A percentile compares a stretch with the other conserved stretches of the same genome.
Conservation (phyloP, 92 coral and sea anemone genomes). For the Palythoa grandis region DNA sequence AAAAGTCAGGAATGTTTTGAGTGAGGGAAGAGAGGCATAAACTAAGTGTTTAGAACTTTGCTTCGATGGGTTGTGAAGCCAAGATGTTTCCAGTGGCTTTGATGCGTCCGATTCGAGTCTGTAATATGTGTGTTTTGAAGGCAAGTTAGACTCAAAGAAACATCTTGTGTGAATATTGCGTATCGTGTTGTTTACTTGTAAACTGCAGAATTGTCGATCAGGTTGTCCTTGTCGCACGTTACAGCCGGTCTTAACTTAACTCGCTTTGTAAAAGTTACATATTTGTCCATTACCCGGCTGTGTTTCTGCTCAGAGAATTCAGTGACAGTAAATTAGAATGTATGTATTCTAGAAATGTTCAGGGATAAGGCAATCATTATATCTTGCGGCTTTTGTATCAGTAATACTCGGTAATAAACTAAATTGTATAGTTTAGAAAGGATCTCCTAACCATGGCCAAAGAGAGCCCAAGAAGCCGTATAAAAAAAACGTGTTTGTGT, state of each 20-base stretch:
- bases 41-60: constrained; percentile 9
- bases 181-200: constrained; percentile 2
- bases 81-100: constrained; percentile 79
- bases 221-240: background rate
- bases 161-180: constrained; percentile 33
- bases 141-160: constrained; percentile 59
- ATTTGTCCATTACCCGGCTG: background rate
- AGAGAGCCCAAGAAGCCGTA: background rate
- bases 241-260: background rate
- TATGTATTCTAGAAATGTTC: background rate
- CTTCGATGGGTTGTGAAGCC: constrained; percentile 27
- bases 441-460: background rate
- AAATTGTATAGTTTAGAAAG: background rate
- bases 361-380: background rate
- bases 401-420: background rate
- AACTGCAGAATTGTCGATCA: constrained; percentile 20
- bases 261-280: background rate
- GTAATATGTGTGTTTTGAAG: constrained; percentile 79
- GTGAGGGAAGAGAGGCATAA: constrained; percentile 1
- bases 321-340: constrained; percentile 28
- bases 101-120: constrained; percentile 71
- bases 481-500: constrained; percentile 10
- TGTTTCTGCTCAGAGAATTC: background rate
- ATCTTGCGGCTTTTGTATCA: constrained; percentile 19
- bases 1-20: constrained; percentile 29